Evolutionary conservation across 2,888 invertebrate genomes (phyloP), one percentile per base, ranked within the genome.

Genomic region (Agriopis marginaria): DNA sequence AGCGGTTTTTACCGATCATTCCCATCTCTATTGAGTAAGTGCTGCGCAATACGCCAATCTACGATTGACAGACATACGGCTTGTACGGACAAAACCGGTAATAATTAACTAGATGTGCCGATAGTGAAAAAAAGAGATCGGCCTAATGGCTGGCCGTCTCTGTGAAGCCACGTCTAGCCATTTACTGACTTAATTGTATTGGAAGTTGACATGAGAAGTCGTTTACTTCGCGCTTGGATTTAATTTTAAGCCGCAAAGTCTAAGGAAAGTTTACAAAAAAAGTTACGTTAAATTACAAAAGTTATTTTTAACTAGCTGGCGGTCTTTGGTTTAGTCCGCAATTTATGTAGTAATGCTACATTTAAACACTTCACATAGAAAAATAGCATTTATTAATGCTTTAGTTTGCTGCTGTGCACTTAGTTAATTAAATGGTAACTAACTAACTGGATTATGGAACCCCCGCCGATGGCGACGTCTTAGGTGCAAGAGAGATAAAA

Each of bases 91-190:
- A 86, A 88, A 92, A 92, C 93, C 89, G 82, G 94, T 92, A 87
- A 89, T 87, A 92, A 93, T 93, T 93, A 92, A 93, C 91, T 90
- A 89, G 90, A 93, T 90, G 79, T 82, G 77, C 79, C 77, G 90
- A 92, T 92, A 89, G 82, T 77, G 78, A 83, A 86, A 87, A 89
- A 86, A 89, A 85, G 83, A 83, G 83, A 82, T 81, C 79, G 78
- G 74, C 78, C 85, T 88, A 90, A 90, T 89, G 87, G 85, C 78
- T 77, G 73, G 79, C 80, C 79, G 78, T 79, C 73, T 78, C 73
- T 73, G 79, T 45, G 49, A 50, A 60, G 62, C 44, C 14, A 82
- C 77, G 77, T 79, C 82, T 79, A 81, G 73, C 75, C 79, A 84
- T 80, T 81, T 81, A 80, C 77, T 76, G 79, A 82, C 81, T 89